Evolutionary conservation across 2,113 vertebrate genomes (phyloP).

Genomic region (Phalacrocorax aristotelis): DNA sequence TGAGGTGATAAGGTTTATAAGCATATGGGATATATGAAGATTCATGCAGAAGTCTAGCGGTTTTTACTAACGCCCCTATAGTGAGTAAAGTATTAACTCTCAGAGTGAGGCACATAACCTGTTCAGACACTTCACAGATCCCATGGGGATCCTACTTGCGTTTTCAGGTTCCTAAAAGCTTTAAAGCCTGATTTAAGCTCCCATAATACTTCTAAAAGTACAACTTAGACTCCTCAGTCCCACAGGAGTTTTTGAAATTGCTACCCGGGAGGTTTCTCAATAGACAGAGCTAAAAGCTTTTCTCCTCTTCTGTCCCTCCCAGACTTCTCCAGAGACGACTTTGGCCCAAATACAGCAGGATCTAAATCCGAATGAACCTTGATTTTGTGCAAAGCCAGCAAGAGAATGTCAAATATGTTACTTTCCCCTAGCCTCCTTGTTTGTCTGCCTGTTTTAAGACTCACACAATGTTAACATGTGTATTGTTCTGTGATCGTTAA

Average conservation of each 20-base stretch:
- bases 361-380: not conserved
- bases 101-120: not conserved
- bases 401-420: not conserved
- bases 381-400: slow-evolving; percentile 5
- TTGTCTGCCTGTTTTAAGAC: not conserved
- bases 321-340: slow-evolving; percentile 11
- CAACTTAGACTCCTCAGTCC: not conserved
- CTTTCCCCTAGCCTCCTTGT: not conserved
- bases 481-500: not conserved
- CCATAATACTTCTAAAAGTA: slow-evolving; percentile 34
- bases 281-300: slow-evolving; percentile 26
- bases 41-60: not conserved
- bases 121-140: not conserved
- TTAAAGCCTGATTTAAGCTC: slow-evolving; percentile 27
- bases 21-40: not conserved
- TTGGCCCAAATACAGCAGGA: not conserved
- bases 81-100: not conserved
- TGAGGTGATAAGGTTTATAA: not conserved
- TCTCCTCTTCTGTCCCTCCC: slow-evolving; percentile 5
- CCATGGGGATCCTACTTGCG: not conserved
- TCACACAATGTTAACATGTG: not conserved
- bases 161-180: slow-evolving; percentile 37
- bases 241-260: slow-evolving; percentile 9
- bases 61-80: not conserved
- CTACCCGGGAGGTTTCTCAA: slow-evolving; percentile 13